Evolutionary conservation across 2,888 invertebrate species (phyloP), one percentile per base, ranked within the genome.

Genomic region (Caenorhabditis sulstoni): DNA sequence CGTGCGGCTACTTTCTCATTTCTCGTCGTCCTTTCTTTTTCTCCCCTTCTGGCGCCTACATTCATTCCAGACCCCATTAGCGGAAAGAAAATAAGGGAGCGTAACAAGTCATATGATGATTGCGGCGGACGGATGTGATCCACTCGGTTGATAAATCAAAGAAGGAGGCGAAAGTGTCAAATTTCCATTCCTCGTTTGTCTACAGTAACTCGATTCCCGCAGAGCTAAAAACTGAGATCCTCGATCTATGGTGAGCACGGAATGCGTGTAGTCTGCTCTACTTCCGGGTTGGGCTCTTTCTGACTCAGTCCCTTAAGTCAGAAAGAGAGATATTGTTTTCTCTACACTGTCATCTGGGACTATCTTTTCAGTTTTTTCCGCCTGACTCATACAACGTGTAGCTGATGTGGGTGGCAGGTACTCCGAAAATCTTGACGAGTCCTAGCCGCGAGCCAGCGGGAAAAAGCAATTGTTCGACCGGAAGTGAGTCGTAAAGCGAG

Each of bases 41-140:
- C 18, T 20, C 20, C 22, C 22, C 16, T 41, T 39, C 18, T 57
- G 57, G 37, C 57, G 45, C 50, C 58, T 29, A 18, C 67, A 61
- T 57, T 57, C 49, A 62, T 71, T 71, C 71, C 71, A 71, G 71
- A 57, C 57, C 62, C n/a, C 71, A 71, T 71, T 64, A 71, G 64
- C 49, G 57, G 22, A n/a, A 53, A 14, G 12, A 29, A 22, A 58
- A 37, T 39, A 49, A 57, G 50, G 20, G 47, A 9, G 44, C 68
- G 68, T 68, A 68, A 64, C 62, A 71, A 71, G 71, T 71, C 71
- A 71, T 71, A 71, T 71, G 71, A 53, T 64, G 39, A 55, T 59
- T 61, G 9, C 18, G 35, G 11, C 20, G 44, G n/a, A 45, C 57
- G 70, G 71, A 71, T 71, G 64, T 71, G 71, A 71, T 64, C 57